Conservation (phyloP, 2,113 vertebrate genomes). For the Lycocorax pyrrhopterus region DNA sequence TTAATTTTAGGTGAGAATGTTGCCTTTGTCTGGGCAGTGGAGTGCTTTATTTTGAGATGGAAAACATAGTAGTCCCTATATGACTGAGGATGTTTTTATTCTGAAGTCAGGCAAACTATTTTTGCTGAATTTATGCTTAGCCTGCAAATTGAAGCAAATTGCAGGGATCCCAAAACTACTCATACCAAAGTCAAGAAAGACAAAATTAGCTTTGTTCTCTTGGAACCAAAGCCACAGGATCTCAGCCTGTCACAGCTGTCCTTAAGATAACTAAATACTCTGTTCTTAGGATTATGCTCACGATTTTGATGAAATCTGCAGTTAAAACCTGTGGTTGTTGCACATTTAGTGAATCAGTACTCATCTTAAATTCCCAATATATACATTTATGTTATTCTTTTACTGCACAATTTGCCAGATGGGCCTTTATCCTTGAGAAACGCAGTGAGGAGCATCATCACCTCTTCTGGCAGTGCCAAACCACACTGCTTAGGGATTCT, state of each 20-base stretch:
- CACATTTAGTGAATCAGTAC: neutral
- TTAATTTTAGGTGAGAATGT: neutral
- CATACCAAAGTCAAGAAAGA: neutral
- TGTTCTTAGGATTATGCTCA: neutral
- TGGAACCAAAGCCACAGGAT: neutral
- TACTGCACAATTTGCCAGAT: neutral
- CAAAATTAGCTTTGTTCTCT: neutral
- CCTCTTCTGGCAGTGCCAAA: neutral
- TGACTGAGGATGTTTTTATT: neutral
- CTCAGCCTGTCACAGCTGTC: neutral
- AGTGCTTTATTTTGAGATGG: neutral
- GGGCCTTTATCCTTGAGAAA: neutral
- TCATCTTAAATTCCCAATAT: neutral
- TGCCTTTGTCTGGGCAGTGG: neutral
- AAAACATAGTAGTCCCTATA: neutral
- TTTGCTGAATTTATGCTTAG: neutral
- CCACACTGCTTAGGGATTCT: neutral
- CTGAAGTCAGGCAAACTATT: neutral
- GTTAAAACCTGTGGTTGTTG: neutral
- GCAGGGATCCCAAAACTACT: neutral
- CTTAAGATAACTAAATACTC: neutral
- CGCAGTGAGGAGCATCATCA: neutral
- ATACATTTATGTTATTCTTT: neutral
- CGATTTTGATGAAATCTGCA: neutral
- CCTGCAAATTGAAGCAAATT: slow-evolving; percentile 19